These are phyloP conservation scores for Labeo calbasu DNA, from an alignment of 2,797 vertebrate species.

Conservation along the genomic window DNA sequence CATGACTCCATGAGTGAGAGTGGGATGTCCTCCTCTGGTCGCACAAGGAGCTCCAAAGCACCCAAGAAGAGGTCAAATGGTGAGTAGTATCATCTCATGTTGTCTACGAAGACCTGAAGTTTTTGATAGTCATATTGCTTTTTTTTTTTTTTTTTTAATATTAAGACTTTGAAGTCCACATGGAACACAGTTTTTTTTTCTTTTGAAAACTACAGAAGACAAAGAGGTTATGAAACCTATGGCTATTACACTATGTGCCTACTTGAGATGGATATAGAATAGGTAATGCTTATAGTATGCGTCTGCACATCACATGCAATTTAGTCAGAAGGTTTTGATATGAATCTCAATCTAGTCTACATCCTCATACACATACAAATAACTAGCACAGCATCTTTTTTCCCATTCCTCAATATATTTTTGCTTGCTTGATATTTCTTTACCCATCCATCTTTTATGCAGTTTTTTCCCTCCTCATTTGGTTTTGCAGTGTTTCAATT, in stretches of 20 bases:
- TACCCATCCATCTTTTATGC: slow-evolving; percentile 23
- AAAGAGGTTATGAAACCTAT: neutral
- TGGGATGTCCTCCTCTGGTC: slow-evolving; percentile 87
- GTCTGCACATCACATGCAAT: slow-evolving; percentile 27
- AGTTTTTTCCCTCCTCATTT: neutral
- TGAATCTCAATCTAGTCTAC: slow-evolving; percentile 59
- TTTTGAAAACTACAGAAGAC: neutral
- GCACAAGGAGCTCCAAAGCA: slow-evolving; percentile 88
- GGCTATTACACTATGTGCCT: slow-evolving; percentile 10
- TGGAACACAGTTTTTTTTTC: neutral
- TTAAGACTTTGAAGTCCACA: no score
- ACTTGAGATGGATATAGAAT: slow-evolving; percentile 36
- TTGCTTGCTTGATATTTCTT: slow-evolving; percentile 48
- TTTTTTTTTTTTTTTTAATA: neutral
- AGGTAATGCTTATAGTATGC: slow-evolving; percentile 11
- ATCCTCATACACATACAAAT: slow-evolving; percentile 62
- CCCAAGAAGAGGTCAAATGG: slow-evolving; percentile 93
- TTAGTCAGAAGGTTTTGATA: slow-evolving; percentile 44
- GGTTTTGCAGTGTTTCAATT: neutral
- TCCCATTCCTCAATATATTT: neutral
- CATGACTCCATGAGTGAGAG: slow-evolving; percentile 98
- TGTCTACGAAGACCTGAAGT: neutral
- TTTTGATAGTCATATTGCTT: neutral
- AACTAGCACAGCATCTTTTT: slow-evolving; percentile 27
- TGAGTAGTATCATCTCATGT: slow-evolving; percentile 81